phyloP scores from a whole-genome alignment of 2,797 vertebrate species.

The Arrhamphus sclerolepis region DNA sequence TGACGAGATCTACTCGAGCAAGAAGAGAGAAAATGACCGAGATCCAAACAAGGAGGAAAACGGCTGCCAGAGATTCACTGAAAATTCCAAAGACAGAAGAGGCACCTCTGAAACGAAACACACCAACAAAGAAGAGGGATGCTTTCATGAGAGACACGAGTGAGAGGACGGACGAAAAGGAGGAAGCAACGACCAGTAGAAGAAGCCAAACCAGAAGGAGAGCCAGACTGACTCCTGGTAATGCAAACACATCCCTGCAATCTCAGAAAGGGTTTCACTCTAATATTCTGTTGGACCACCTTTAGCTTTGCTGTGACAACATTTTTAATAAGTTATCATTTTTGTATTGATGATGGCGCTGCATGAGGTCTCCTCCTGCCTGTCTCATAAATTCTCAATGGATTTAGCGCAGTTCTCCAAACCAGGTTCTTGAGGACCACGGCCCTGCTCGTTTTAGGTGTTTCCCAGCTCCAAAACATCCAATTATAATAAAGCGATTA shows the following conservation, averaged over 20 bases:
- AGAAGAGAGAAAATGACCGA: not conserved
- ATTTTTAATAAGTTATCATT: no score
- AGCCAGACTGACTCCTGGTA: conserved; percentile 55
- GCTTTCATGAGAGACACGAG: not conserved
- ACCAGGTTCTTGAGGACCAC: no score
- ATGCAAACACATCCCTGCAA: not conserved
- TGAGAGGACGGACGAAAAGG: conserved; percentile 66
- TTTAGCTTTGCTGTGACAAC: no score
- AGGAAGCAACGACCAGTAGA: conserved; percentile 19
- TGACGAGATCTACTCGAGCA: conserved; percentile 33
- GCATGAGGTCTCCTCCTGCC: no score
- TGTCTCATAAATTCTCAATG: no score
- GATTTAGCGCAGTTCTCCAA: no score
- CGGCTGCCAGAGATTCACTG: conserved; percentile 21
- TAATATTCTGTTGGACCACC: no score
- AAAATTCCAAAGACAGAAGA: conserved; percentile 12
- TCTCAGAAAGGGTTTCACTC: no score
- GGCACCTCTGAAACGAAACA: not conserved
- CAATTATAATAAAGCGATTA: no score
- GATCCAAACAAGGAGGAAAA: not conserved
- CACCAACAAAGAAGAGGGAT: not conserved
- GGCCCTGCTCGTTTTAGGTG: no score
- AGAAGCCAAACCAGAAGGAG: conserved; percentile 55
- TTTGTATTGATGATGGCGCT: no score
- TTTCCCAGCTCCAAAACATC: no score